A percentile compares a stretch with the other conserved stretches of the same genome.
These are phyloP conservation scores for Neodiprion virginianus DNA, from an alignment of 1,140 invertebrate species.

Conservation along the genomic window DNA sequence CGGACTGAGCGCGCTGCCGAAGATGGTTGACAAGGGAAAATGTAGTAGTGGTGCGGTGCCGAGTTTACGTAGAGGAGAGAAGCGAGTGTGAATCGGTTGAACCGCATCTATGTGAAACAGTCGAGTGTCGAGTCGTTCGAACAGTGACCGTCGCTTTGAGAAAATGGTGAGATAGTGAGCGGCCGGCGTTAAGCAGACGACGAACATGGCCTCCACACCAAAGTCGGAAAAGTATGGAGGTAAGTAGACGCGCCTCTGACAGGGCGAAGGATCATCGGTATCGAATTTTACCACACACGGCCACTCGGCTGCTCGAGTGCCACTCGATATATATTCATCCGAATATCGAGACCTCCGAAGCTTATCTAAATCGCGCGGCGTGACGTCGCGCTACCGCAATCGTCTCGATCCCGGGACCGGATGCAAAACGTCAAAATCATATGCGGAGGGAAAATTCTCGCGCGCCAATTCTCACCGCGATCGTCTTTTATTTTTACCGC, in stretches of 20 bases:
- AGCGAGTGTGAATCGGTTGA: constrained; percentile 31
- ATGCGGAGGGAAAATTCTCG: constrained; percentile 26
- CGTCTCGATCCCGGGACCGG: constrained; percentile 27
- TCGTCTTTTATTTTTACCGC: not conserved
- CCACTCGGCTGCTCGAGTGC: not conserved
- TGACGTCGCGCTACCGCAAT: not conserved
- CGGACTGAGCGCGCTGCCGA: constrained; percentile 29
- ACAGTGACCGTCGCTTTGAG: constrained; percentile 35
- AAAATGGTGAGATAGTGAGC: constrained; percentile 53
- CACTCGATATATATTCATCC: not conserved
- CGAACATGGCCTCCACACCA: constrained; percentile 54
- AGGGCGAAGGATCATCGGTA: constrained; percentile 19
- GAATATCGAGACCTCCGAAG: not conserved
- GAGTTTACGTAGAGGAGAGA: constrained; percentile 51
- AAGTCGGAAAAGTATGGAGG: constrained; percentile 58
- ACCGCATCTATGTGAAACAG: constrained; percentile 30
- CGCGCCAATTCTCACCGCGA: no score
- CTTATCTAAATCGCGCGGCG: not conserved
- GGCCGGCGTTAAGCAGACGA: not conserved
- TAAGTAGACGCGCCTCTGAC: constrained; percentile 37
- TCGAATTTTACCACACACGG: constrained; percentile 15
- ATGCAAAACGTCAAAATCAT: constrained; percentile 53
- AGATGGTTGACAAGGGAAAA: constrained; percentile 60
- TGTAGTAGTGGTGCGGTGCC: constrained; percentile 57
- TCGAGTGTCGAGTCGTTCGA: constrained; percentile 45